Percentiles rank a stretch among this genome's conserved stretches.
Evolutionary conservation across 2,797 vertebrate genomes (phyloP).

Genomic region (Trachurus trachurus): DNA sequence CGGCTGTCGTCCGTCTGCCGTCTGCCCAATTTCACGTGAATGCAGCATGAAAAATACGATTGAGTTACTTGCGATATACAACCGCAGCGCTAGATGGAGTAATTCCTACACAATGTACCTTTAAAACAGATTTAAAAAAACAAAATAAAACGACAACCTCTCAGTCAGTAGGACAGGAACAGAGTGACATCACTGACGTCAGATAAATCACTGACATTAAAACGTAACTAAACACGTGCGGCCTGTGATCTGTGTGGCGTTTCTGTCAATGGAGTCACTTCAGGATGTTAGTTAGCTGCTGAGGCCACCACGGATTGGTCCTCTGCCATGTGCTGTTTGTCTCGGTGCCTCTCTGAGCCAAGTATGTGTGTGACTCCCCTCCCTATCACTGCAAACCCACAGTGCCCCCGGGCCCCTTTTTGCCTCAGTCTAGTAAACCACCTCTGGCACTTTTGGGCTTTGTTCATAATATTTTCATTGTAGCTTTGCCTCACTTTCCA

Average conservation of each 20-base stretch:
- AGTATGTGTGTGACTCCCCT: slow-evolving; percentile 56
- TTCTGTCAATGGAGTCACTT: slow-evolving; percentile 24
- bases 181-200: background rate
- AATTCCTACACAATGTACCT: too few relatives aligned
- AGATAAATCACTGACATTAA: background rate
- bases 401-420: slow-evolving; percentile 72
- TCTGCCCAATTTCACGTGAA: too few relatives aligned
- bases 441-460: slow-evolving; percentile 77
- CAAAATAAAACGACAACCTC: background rate
- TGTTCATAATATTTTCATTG: slow-evolving; percentile 78
- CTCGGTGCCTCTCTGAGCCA: slow-evolving; percentile 43
- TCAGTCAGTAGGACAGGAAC: background rate
- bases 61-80: too few relatives aligned
- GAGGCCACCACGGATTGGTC: slow-evolving; percentile 53
- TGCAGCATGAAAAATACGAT: too few relatives aligned
- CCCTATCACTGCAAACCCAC: slow-evolving; percentile 76
- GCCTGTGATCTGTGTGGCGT: slow-evolving; percentile 8
- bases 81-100: too few relatives aligned
- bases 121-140: background rate
- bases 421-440: slow-evolving; percentile 75
- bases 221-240: background rate
- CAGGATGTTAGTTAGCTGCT: slow-evolving; percentile 54
- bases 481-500: slow-evolving; percentile 71
- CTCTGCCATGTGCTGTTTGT: slow-evolving; percentile 56
- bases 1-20: too few relatives aligned